These are phyloP conservation scores for Sepiola atlantica DNA, from an alignment of 2,888 invertebrate genomes.

Conservation along the genomic window DNA sequence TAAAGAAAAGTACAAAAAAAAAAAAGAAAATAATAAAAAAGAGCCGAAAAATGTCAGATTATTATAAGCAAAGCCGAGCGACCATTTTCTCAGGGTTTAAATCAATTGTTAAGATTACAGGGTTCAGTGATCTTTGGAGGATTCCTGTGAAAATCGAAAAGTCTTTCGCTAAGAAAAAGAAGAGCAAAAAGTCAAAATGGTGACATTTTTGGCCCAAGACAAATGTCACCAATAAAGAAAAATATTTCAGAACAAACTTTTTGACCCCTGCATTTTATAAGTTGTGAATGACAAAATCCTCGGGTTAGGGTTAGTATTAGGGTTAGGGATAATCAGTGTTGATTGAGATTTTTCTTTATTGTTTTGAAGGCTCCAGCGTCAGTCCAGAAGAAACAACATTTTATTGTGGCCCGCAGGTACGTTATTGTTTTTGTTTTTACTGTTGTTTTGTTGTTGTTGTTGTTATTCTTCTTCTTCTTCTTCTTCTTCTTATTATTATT, in stretches of 20 bases:
- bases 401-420: neutral
- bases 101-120: neutral
- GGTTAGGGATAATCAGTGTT: neutral
- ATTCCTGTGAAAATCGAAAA: neutral
- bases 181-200: neutral
- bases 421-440: no score
- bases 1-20: no score
- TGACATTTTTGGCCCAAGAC: neutral
- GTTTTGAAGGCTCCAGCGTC: neutral
- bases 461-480: no score
- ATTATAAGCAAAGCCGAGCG: neutral
- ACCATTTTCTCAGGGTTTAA: neutral
- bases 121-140: neutral
- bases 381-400: neutral
- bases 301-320: neutral
- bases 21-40: neutral
- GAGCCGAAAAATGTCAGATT: neutral
- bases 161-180: neutral
- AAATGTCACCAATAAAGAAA: neutral
- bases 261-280: neutral
- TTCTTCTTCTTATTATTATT: no score
- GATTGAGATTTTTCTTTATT: neutral
- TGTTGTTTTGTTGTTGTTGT: no score
- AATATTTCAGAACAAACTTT: neutral
- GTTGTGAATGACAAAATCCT: neutral